phyloP scores from a whole-genome alignment of 1,140 invertebrate genomes.

The Saxidomus purpurata region DNA sequence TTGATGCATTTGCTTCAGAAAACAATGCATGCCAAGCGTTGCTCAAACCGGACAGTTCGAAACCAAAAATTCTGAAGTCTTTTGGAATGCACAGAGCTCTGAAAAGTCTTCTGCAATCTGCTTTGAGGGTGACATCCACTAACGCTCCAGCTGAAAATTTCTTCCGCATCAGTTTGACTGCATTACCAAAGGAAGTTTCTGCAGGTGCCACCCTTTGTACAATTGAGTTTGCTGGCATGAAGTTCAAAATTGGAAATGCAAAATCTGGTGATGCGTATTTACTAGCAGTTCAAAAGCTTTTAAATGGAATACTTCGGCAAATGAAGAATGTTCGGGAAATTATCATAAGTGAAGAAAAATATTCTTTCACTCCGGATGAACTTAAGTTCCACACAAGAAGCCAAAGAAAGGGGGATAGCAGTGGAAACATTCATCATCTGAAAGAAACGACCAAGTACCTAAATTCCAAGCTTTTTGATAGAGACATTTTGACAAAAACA shows the following conservation, averaged over 20 bases:
- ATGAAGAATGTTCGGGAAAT: neutral
- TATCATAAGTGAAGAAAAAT: conserved; percentile 48
- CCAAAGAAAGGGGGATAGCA: neutral
- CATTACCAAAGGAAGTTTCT: neutral
- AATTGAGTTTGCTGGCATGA: conserved; percentile 52
- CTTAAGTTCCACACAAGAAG: conserved; percentile 18
- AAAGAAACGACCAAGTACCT: neutral
- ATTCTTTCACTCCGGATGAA: conserved; percentile 34
- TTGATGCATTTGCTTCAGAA: conserved; percentile 32
- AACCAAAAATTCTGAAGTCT: conserved; percentile 51
- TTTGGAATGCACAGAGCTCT: conserved; percentile 14
- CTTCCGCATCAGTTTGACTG: neutral
- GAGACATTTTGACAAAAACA: neutral
- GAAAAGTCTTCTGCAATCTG: neutral
- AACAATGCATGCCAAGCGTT: conserved; percentile 59
- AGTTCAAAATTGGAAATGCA: conserved; percentile 23
- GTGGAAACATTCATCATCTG: neutral
- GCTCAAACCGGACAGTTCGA: conserved; percentile 47
- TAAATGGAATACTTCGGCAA: neutral
- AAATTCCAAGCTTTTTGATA: neutral
- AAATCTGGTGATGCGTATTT: conserved; percentile 27
- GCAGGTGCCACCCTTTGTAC: neutral
- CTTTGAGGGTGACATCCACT: neutral
- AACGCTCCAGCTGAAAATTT: neutral
- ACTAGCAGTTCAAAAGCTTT: neutral